Evolutionary conservation across 1,140 invertebrate genomes (phyloP), one percentile per base, ranked within the genome.

Genomic region (Rhopalosiphum padi): DNA sequence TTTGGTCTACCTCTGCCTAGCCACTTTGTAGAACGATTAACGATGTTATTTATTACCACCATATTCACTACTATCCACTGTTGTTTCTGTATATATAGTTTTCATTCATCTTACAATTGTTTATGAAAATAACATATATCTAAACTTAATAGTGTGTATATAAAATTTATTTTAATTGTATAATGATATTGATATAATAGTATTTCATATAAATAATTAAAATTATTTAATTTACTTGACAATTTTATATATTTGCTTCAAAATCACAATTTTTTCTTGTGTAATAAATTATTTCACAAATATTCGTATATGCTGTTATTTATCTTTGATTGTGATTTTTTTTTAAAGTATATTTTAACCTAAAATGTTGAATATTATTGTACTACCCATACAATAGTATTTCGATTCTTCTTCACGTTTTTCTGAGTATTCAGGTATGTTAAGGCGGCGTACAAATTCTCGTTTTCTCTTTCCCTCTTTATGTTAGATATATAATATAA

Each of bases 1-100:
- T 89, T 89, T 89, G 53, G 87, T 53, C 48, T 89, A 89, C 87
- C 87, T 53, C 48, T 53, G 25, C 48, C 46, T n/a, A 53, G 48
- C 35, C 87, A 89, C 87, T 35, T 89, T 89, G 87, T 53, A 89
- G 18, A 53, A 89, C 87, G 85, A 86, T 86, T 86, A 86, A 86
- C 85, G 48, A 35, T 53, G 87, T 89, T 48, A 89, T 89, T 89
- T 89, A 89, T 89, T 89, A 35, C 87, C 6, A 21, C 48, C n/a
- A 53, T 89, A 89, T 89, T 89, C n/a, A 87, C 46, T n/a, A 89
- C 35, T 89, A 89, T 88, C 46, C 87, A 30, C 87, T 37, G 48
- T 46, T 87, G 18, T 89, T 89, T 53, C n/a, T 53, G 87, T 89
- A 37, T 89, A n/a, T 77, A 53, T 41, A 41, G 48, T 53, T 30